Evolutionary conservation across 2,888 invertebrate species (phyloP), one percentile per base, ranked within the genome.

Genomic region (Euproctis similis): DNA sequence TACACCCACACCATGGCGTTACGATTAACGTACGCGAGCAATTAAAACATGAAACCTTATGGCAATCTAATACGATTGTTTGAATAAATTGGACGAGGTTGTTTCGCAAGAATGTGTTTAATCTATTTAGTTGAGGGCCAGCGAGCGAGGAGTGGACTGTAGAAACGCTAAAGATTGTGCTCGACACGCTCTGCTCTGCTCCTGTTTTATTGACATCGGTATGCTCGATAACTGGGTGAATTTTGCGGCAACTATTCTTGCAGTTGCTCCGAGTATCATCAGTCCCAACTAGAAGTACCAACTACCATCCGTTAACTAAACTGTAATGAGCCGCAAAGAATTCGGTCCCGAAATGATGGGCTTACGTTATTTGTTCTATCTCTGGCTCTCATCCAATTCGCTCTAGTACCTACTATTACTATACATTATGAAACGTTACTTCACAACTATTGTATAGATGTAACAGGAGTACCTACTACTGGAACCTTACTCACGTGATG

Each of bases 51-150:
- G 44, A 46, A 43, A 50, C 50, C 53, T 49, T 49, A 50, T 48
- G 47, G 56, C 59, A 56, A 55, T 65, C 56, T 59, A 60, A 58
- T 68, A 61, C 59, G 66, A 71, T 74, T 72, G 73, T 71, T 72
- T 70, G 60, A 71, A 69, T 76, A 75, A 74, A 72, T 75, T 76
- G 69, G 68, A 69, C 73, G 73, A 76, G 76, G 75, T 69, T 74
- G 67, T 80, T 80, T 78, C 75, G 76, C 77, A 78, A 78, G 69
- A 72, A 72, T 71, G 75, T 81, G n/a, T n/a, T n/a, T n/a, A n/a
- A 75, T 78, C 75, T 72, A 73, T 80, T 75, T 73, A 71, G 71
- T 68, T 62, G 70, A 75, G 75, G 71, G 72, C 74, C 66, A 57
- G 62, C 59, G 57, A 59, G 59, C 64, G 63, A 57, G 60, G 59